Conservation (phyloP, 2,113 vertebrate species). For the Dicentrarchus labrax region DNA sequence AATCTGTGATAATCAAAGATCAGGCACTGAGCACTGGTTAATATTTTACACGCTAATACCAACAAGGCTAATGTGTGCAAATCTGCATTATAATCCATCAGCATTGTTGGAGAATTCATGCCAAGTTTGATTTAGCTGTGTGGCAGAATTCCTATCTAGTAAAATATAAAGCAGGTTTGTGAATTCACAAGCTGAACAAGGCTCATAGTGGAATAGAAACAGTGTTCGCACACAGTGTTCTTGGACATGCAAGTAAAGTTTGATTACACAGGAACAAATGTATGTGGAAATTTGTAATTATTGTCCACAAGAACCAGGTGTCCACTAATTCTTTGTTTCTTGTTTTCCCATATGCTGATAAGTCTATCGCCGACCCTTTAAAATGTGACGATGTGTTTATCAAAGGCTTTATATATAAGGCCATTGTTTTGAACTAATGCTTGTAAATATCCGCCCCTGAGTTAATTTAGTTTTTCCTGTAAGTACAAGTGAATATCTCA, state of each 20-base stretch:
- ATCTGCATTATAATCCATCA: conserved; percentile 33
- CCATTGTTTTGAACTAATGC: background rate
- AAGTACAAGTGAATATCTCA: background rate
- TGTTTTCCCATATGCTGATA: conserved; percentile 26
- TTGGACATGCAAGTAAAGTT: background rate
- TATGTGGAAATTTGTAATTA: background rate
- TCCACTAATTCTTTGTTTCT: conserved; percentile 1
- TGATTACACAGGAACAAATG: background rate
- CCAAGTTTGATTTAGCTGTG: conserved; percentile 4
- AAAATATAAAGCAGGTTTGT: background rate
- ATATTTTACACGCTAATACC: conserved; percentile 64
- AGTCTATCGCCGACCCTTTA: background rate
- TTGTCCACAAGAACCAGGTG: background rate
- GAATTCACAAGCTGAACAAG: background rate
- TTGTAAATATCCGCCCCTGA: background rate
- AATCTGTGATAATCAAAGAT: conserved; percentile 35
- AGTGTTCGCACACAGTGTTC: background rate
- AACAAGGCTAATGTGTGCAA: conserved; percentile 36
- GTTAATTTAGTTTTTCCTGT: background rate
- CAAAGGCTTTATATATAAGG: background rate
- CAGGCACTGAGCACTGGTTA: conserved; percentile 21
- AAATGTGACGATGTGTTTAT: background rate
- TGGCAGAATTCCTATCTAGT: background rate
- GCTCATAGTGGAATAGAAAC: background rate
- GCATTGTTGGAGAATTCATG: background rate